phyloP scores from a whole-genome alignment of 53 echinoderm and acorn worm genomes.

The Patiria pectinifera region DNA sequence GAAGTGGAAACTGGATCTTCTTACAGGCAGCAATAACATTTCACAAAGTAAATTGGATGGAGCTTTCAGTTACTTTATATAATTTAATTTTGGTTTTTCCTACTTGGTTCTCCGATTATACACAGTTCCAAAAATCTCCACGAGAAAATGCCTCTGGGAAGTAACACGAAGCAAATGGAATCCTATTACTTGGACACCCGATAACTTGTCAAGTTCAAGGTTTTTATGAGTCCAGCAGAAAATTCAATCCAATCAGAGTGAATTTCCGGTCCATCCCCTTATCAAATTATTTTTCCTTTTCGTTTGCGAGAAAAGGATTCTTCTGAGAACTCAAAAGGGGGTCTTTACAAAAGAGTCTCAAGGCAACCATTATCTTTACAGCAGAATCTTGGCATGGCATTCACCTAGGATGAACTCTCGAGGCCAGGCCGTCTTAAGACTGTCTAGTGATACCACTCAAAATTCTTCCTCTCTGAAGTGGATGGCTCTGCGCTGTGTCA shows the following conservation, averaged over 20 bases:
- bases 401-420: slow-evolving; percentile 1
- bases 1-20: no score
- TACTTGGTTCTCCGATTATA: no score
- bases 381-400: background rate
- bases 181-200: background rate
- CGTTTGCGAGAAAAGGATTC: background rate
- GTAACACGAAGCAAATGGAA: background rate
- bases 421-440: background rate
- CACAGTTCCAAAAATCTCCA: no score
- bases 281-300: background rate
- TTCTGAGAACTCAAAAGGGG: background rate
- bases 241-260: background rate
- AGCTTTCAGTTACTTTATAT: no score
- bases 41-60: no score
- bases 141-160: no score
- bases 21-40: no score
- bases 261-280: slow-evolving; percentile 4
- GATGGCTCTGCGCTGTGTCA: slow-evolving; percentile 44
- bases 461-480: slow-evolving; percentile 36
- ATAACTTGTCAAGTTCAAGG: slow-evolving; percentile 21
- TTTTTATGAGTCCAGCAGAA: background rate
- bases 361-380: background rate
- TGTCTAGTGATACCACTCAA: slow-evolving; percentile 32
- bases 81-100: no score
- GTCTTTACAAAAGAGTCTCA: background rate